Percentiles rank a stretch among this genome's conserved stretches.
These are phyloP conservation scores for Balearica regulorum DNA, from an alignment of 2,797 vertebrate species.

Conservation along the genomic window DNA sequence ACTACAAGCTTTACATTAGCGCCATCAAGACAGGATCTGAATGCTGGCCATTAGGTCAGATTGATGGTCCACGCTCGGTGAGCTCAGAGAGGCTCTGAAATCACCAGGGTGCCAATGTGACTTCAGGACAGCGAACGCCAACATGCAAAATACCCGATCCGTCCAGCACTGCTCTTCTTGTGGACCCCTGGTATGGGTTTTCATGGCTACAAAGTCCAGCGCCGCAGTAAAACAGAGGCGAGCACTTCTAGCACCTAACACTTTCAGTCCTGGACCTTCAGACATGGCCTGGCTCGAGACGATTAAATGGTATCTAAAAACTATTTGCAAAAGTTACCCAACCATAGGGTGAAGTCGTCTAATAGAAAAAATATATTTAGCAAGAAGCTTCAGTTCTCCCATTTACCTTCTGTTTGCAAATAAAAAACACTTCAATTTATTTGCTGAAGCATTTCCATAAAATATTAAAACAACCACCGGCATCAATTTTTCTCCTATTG, in stretches of 20 bases:
- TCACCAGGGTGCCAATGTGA: neutral
- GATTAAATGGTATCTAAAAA: neutral
- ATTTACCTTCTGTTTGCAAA: slow-evolving; percentile 61
- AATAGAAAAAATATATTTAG: slow-evolving; percentile 20
- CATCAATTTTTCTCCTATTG: slow-evolving; percentile 51
- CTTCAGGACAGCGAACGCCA: neutral
- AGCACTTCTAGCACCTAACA: neutral
- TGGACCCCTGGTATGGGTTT: too few relatives aligned
- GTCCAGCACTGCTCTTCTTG: neutral
- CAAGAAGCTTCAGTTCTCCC: neutral
- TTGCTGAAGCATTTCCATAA: slow-evolving; percentile 61
- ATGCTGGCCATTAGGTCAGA: neutral
- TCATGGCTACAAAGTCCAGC: neutral
- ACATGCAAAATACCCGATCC: neutral
- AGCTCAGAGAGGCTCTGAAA: neutral
- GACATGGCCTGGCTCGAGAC: neutral
- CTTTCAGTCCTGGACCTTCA: neutral
- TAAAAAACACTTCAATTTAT: slow-evolving; percentile 44
- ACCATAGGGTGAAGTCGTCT: neutral
- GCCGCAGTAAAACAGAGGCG: rapidly evolving
- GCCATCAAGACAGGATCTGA: neutral
- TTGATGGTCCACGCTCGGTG: rapidly evolving
- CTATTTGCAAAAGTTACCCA: neutral
- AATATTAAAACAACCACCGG: slow-evolving; percentile 54
- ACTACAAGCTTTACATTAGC: neutral